Conservation (phyloP, 2,888 invertebrate genomes). For the Phyllotreta cruciferae region DNA sequence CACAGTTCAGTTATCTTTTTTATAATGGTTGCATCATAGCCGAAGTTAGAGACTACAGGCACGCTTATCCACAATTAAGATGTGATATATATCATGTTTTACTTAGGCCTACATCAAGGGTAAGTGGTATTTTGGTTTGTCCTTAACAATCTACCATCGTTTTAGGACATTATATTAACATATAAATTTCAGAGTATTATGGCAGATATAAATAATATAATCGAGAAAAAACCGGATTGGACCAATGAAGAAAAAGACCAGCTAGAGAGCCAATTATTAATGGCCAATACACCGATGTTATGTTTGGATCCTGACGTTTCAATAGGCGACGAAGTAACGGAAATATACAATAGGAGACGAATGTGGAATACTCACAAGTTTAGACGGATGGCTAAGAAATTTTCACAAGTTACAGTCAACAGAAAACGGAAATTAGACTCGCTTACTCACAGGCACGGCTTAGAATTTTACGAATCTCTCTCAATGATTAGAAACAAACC, state of each 20-base stretch:
- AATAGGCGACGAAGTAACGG: constrained; percentile 77
- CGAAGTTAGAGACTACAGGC: constrained; percentile 88
- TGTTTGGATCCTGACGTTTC: constrained; percentile 89
- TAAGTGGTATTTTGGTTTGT: constrained; percentile 53
- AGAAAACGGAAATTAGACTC: constrained; percentile 88
- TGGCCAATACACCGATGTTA: constrained; percentile 85
- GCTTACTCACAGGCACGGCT: constrained; percentile 79
- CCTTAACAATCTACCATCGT: background rate
- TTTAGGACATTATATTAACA: constrained; percentile 1
- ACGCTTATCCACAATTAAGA: constrained; percentile 76
- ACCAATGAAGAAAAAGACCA: constrained; percentile 77
- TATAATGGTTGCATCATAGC: constrained; percentile 92
- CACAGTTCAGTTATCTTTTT: constrained; percentile 84
- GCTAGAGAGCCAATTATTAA: constrained; percentile 84
- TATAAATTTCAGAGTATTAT: constrained; percentile 51
- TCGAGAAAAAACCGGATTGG: constrained; percentile 64
- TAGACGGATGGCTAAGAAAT: constrained; percentile 77
- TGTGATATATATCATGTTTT: constrained; percentile 88
- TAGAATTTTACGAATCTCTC: constrained; percentile 77
- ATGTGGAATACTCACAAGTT: constrained; percentile 78
- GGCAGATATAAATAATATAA: constrained; percentile 53
- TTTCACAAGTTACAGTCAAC: constrained; percentile 80
- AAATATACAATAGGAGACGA: constrained; percentile 76
- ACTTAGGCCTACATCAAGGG: constrained; percentile 86
- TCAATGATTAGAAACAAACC: constrained; percentile 62